These are phyloP conservation scores for Rousettus leschenaultii DNA, from an alignment of 2,113 vertebrate genomes.

Conservation along the genomic window DNA sequence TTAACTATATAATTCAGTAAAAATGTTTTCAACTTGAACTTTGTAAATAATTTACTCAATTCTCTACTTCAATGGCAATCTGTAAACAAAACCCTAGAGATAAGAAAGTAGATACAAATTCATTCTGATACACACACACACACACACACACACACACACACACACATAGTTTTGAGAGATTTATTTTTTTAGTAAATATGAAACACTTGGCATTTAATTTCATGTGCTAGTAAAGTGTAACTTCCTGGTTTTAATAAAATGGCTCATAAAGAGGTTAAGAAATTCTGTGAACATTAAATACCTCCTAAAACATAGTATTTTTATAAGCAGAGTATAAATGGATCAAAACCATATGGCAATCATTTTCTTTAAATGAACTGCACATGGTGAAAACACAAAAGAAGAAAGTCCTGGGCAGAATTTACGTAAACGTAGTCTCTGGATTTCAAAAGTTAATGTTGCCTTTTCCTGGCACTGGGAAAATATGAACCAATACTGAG, in stretches of 20 bases:
- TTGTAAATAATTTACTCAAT: neutral
- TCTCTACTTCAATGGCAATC: neutral
- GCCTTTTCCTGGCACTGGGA: neutral
- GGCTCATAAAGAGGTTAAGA: conserved; percentile 42
- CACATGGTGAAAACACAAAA: conserved; percentile 51
- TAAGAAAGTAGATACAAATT: neutral
- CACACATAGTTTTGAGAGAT: neutral
- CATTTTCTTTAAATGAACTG: conserved; percentile 57
- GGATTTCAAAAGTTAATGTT: neutral
- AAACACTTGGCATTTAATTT: conserved; percentile 36
- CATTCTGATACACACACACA: neutral
- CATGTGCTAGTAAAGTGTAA: conserved; percentile 14
- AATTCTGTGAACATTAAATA: conserved; percentile 56
- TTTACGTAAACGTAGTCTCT: neutral
- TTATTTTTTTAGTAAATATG: conserved; percentile 21
- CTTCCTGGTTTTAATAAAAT: conserved; percentile 49
- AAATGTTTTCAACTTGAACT: neutral
- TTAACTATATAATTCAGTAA: neutral
- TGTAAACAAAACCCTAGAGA: neutral
- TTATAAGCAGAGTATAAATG: conserved; percentile 50
- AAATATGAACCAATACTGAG: neutral
- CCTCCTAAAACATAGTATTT: conserved; percentile 43
- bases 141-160: too few relatives aligned
- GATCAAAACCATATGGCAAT: conserved; percentile 60
- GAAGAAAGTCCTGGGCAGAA: neutral